Percentiles rank a stretch among this genome's conserved stretches.
Evolutionary conservation across 2,113 vertebrate species (phyloP).

Genomic region (Cyphomyrus discorhynchus): DNA sequence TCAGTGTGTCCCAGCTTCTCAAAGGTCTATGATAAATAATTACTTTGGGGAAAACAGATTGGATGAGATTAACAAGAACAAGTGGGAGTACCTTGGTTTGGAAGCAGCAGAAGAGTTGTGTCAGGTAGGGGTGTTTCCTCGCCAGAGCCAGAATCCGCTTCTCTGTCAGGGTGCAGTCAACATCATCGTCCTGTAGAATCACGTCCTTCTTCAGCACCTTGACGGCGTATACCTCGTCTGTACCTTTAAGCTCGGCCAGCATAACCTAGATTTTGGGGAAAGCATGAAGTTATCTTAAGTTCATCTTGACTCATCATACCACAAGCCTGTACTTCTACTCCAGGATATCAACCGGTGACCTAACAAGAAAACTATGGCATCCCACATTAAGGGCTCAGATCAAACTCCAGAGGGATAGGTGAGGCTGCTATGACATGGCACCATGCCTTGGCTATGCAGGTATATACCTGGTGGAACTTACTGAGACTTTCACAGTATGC

Average conservation of each 20-base stretch:
- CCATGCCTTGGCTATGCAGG: neutral
- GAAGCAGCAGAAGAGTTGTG: slow-evolving; percentile 96
- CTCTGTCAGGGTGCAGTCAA: slow-evolving; percentile 94
- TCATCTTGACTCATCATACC: neutral
- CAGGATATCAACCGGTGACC: neutral
- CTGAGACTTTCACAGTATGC: neutral
- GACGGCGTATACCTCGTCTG: slow-evolving; percentile 89
- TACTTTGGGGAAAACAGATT: neutral
- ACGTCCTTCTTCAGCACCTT: slow-evolving; percentile 96
- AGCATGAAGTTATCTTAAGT: neutral
- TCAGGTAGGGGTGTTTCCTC: slow-evolving; percentile 86
- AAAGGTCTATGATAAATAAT: neutral
- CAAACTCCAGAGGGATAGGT: neutral
- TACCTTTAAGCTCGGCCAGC: slow-evolving; percentile 88
- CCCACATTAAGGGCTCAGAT: neutral
- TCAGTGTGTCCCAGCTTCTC: neutral
- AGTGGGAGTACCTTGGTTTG: slow-evolving; percentile 75
- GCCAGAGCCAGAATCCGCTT: slow-evolving; percentile 91
- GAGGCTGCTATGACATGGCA: neutral
- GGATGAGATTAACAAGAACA: neutral
- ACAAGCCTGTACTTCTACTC: neutral
- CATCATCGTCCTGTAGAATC: slow-evolving; percentile 93
- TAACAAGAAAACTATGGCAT: neutral
- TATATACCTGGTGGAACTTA: neutral
- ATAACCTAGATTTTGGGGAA: slow-evolving; percentile 71